Evolutionary conservation across 2,797 vertebrate genomes (phyloP), one percentile per base, ranked within the genome.

Genomic region (Melanotaenia nigrans): DNA sequence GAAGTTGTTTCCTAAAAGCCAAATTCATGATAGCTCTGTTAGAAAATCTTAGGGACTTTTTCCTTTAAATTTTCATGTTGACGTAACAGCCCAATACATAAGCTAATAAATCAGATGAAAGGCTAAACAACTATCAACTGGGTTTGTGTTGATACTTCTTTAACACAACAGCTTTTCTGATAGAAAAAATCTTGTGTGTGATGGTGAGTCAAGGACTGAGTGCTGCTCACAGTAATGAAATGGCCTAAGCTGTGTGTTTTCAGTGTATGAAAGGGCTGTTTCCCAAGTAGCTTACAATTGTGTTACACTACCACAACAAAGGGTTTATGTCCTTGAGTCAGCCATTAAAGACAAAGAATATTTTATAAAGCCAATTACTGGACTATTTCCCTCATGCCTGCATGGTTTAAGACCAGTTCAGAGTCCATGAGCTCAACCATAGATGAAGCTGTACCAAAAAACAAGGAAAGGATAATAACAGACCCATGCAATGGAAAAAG

Each of bases 61-160:
- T 45, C 16, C 42, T 20, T 20, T 45, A 6, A 45, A 20, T 4
- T 18, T 45, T 20, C 1, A 20, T 18, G 42, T 45, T 20, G 18
- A 5, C 7, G 16, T 18, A 18, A 45, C 42, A 18, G 6, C 4
- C 42, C 18, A 45, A 18, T 20, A 22, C 45, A 42, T 49, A 20
- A n/a, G 45, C n/a, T 18, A 47, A 47, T 47, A 18, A 5, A 20
- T 47, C 42, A 47, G 42, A 18, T 47, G 16, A 47, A 20, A 47
- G 42, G 42, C 42, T 20, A 47, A 47, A 20, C 18, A 8, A 6
- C 45, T 47, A 9, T 4, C n/a, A 22, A 22, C 20, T 11, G 45
- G 20, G n/a, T 49, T 11, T 51, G n/a, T 51, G 47, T 51, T 51
- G 45, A n/a, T 47, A n/a, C 47, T 51, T 51, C n/a, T 51, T 51